Conservation (phyloP, 2,888 invertebrate species). For the Liodrosophila aerea region DNA sequence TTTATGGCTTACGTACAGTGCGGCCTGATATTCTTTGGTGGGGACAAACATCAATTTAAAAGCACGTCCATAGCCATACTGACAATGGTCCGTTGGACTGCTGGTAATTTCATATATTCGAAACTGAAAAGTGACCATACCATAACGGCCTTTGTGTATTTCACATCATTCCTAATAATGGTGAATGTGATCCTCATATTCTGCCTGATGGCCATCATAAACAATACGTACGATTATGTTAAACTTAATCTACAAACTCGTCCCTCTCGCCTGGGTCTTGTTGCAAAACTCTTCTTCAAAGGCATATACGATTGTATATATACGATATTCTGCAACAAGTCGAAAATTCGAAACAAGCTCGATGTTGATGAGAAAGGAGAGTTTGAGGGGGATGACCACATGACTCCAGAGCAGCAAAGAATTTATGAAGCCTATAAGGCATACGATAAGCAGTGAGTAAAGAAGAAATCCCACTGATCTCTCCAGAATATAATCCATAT, state of each 20-base stretch:
- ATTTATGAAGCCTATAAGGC: no score
- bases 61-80: constrained; percentile 23
- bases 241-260: neutral
- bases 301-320: constrained; percentile 6
- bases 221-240: constrained; percentile 33
- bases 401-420: neutral
- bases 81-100: constrained; percentile 35
- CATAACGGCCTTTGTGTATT: constrained; percentile 25
- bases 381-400: neutral
- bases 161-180: constrained; percentile 34
- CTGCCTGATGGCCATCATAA: constrained; percentile 44
- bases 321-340: neutral
- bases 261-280: neutral
- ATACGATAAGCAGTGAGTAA: no score
- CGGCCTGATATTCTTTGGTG: constrained; percentile 42
- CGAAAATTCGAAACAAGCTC: neutral
- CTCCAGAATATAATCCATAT: no score
- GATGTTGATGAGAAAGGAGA: constrained; percentile 16
- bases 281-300: constrained; percentile 7
- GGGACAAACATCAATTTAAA: constrained; percentile 18
- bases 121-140: constrained; percentile 1
- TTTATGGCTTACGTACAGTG: constrained; percentile 43
- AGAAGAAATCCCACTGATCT: no score
- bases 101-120: constrained; percentile 28
- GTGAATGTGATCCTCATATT: constrained; percentile 46